Conservation (phyloP, 2,113 vertebrate genomes). For the Carettochelys insculpta region DNA sequence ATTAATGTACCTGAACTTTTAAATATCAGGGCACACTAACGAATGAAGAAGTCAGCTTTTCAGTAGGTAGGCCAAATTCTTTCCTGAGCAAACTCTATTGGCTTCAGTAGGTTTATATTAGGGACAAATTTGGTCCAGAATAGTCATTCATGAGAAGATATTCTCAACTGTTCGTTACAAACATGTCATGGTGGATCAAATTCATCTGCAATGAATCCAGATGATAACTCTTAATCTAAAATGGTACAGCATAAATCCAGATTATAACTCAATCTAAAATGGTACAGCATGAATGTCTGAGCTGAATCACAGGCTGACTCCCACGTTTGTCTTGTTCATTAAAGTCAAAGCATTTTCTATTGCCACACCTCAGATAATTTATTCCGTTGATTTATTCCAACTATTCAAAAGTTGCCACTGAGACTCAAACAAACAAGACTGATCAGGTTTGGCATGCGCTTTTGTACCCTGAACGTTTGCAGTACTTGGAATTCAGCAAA, state of each 20-base stretch:
- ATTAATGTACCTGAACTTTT: not conserved
- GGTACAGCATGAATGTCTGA: not conserved
- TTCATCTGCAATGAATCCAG: no score
- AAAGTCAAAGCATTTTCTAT: not conserved
- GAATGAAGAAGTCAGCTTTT: not conserved
- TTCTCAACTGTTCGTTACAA: not conserved
- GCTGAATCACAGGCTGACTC: not conserved
- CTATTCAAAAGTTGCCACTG: not conserved
- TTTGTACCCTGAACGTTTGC: no score
- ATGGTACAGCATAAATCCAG: no score
- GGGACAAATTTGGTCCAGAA: not conserved
- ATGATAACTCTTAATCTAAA: no score
- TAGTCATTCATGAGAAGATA: fast-evolving
- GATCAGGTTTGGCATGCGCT: no score
- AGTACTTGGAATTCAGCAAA: no score
- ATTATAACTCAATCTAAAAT: no score
- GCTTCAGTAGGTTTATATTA: not conserved
- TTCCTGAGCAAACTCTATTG: not conserved
- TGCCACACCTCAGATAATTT: not conserved
- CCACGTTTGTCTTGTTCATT: conserved; percentile 34
- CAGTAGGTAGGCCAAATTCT: not conserved
- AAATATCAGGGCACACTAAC: not conserved
- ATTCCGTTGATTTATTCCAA: not conserved
- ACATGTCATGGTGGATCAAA: not conserved
- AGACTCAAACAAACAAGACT: not conserved